A percentile compares a stretch with the other conserved stretches of the same genome.
These are phyloP conservation scores for Parapsyche elsis DNA, from an alignment of 1,140 invertebrate genomes.

Conservation along the genomic window DNA sequence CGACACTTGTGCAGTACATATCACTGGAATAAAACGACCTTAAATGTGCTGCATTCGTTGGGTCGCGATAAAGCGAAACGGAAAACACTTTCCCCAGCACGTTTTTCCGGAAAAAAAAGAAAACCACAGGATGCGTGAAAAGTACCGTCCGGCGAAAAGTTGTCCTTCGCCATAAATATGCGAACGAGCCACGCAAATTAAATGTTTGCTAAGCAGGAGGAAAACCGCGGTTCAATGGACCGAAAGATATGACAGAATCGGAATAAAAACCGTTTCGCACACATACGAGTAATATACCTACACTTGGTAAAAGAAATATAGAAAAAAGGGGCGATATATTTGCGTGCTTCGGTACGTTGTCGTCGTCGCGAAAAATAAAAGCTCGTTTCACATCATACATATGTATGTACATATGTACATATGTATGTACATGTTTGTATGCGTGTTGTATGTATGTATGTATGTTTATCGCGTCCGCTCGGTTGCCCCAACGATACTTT, in stretches of 20 bases:
- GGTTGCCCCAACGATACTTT: neutral
- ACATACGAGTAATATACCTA: neutral
- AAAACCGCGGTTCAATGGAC: slow-evolving; percentile 35
- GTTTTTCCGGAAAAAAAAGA: neutral
- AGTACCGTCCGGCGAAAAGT: neutral
- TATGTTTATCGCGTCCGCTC: slow-evolving; percentile 8
- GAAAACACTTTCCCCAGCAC: neutral
- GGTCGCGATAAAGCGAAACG: neutral
- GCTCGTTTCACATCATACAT: neutral
- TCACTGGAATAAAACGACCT: no score
- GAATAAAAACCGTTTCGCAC: slow-evolving; percentile 25
- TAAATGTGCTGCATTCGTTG: neutral
- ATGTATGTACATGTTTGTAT: neutral
- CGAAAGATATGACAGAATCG: slow-evolving; percentile 24
- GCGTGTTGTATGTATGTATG: neutral
- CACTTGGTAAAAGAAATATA: neutral
- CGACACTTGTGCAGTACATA: no score
- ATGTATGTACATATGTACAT: neutral
- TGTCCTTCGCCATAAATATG: neutral
- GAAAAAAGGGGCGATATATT: neutral
- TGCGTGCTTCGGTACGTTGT: neutral
- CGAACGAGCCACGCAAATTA: neutral
- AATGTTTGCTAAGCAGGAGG: slow-evolving; percentile 28
- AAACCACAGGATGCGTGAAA: neutral
- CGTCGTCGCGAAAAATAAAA: neutral